Evolutionary conservation across 2,888 invertebrate genomes (phyloP), one percentile per base, ranked within the genome.

Genomic region (Ichneumoninae sp.): DNA sequence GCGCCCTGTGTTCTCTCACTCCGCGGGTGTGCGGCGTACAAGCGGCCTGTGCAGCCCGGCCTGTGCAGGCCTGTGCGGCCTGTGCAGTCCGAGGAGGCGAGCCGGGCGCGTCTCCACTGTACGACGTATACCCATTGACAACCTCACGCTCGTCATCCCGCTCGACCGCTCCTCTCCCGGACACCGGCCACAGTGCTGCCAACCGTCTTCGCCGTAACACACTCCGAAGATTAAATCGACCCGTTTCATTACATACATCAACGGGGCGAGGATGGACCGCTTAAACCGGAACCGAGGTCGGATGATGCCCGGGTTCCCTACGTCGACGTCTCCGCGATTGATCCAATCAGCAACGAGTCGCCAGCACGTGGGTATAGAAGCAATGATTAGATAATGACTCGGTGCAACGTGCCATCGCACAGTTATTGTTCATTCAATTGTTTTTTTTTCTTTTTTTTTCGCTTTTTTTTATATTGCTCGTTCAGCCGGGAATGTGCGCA

Each of bases 61-160:
- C 22, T 22, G 57, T 47, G 26, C 26, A 57, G 13, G 4, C 13
- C 10, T 4, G 57, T 26, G 57, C 57, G 26, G 22, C 57, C 22
- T 22, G 57, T 47, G 26, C 26, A 57, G 0, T 57, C 26, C 57
- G 22, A 69, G 22, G 65, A 78, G 36, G 50, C n/a, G 36, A 22
- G 22, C 13, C 19, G 13, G 4, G n/a, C 47, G 63, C 75, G 70
- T 80, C 83, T 80, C 83, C 83, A 65, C 87, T 82, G 85, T 86
- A 86, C 87, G 86, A 86, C 70, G 87, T 88, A 87, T 40, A 40
- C 0, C 87, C 88, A 87, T 86, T 89, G 88, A 89, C 86, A 88
- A 83, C 79, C 85, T 81, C 74, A n/a, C 30, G 22, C 60, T 52
- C 63, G 73, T 78, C 80, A 47, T 77, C 16, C 40, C 47, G 26